These are phyloP conservation scores for Acrossocheilus fasciatus DNA, from an alignment of 2,797 vertebrate genomes.

Conservation along the genomic window DNA sequence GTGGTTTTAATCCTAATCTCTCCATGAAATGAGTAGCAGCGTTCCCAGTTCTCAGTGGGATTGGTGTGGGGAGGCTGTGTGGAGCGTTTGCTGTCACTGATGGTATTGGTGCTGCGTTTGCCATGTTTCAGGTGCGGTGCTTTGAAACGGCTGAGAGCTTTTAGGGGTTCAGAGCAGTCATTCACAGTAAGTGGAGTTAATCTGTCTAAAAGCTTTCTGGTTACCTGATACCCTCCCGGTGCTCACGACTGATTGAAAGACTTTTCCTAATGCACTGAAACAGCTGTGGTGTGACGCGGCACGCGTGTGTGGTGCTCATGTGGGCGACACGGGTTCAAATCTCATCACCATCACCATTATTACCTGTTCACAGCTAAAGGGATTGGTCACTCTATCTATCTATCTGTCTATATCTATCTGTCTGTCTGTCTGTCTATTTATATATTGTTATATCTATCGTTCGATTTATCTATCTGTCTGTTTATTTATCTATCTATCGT, in stretches of 20 bases:
- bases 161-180: constrained; percentile 30
- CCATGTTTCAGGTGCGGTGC: constrained; percentile 8
- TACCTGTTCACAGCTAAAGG: not conserved
- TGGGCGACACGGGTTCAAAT: not conserved
- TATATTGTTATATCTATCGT: not conserved
- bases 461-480: too few relatives aligned
- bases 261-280: constrained; percentile 30
- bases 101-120: constrained; percentile 6
- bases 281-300: not conserved
- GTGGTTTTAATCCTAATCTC: constrained; percentile 61
- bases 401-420: too few relatives aligned
- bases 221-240: constrained; percentile 30
- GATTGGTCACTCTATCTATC: not conserved
- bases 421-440: not conserved
- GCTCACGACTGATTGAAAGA: constrained; percentile 25
- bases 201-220: constrained; percentile 50
- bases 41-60: constrained; percentile 44
- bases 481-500: too few relatives aligned
- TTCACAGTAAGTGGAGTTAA: constrained; percentile 37
- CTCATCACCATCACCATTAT: not conserved
- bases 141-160: not conserved
- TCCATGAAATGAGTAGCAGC: constrained; percentile 58
- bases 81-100: constrained; percentile 16
- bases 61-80: constrained; percentile 57
- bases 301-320: constrained; percentile 10